A percentile compares a stretch with the other conserved stretches of the same genome.
Evolutionary conservation across 2,888 invertebrate genomes (phyloP).

Genomic region (Morpho achilles): DNA sequence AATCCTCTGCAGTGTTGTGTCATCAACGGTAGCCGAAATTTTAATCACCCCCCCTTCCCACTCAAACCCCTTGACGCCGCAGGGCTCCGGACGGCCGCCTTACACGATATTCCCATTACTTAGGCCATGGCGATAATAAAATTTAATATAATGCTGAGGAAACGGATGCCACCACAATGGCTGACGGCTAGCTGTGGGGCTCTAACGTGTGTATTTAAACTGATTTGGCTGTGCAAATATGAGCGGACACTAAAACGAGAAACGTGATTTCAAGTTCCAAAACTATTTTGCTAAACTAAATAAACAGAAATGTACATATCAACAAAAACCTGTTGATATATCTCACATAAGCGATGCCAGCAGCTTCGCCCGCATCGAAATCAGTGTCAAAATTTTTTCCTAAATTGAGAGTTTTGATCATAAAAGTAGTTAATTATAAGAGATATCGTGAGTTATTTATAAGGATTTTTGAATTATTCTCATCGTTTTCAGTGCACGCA

Average conservation of each 20-base stretch:
- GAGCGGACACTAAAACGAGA: neutral
- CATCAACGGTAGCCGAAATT: conserved; percentile 77
- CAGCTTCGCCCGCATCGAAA: too few species aligned
- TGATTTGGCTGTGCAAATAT: conserved; percentile 4
- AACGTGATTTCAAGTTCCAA: neutral
- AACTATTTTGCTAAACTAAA: too few species aligned
- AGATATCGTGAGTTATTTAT: too few species aligned
- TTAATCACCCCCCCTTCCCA: conserved; percentile 60
- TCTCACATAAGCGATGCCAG: too few species aligned
- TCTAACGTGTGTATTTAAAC: conserved; percentile 32
- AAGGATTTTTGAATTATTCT: too few species aligned
- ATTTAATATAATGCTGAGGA: conserved; percentile 77
- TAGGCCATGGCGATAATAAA: conserved; percentile 79
- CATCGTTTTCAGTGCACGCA: too few species aligned
- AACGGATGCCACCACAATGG: conserved; percentile 66
- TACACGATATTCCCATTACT: conserved; percentile 81
- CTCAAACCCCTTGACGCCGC: conserved; percentile 45
- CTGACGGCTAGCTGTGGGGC: conserved; percentile 40
- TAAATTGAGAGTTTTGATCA: too few species aligned
- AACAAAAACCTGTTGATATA: too few species aligned
- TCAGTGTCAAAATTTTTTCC: too few species aligned
- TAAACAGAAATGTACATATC: too few species aligned
- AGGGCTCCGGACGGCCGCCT: conserved; percentile 70
- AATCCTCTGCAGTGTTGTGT: conserved; percentile 71
- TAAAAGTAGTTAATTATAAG: too few species aligned